Evolutionary conservation across 2,888 invertebrate species (phyloP), one percentile per base, ranked within the genome.

Genomic region (Tetragonisca angustula): DNA sequence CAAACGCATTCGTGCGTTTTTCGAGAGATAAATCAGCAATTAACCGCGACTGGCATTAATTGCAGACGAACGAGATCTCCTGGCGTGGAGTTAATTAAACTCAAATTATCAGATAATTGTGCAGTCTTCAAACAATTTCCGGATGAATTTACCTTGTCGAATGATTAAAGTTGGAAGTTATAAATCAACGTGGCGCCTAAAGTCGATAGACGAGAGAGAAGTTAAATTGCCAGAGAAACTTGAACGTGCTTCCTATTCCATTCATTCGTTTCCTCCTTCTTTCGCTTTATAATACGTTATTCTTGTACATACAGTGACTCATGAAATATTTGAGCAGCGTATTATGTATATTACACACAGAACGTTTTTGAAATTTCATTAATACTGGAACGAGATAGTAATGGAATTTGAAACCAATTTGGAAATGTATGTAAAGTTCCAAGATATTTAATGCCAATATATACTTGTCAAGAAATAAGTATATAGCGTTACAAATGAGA

Each of bases 21-120:
- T 0, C n/a, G 32, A 54, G 5, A 68, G 56, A 76, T 79, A 76
- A 76, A 69, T 79, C 69, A 56, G 64, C 49, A 69, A 64, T 76
- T 79, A 76, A 69, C 67, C n/a, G n/a, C 3, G 76, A 64, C 9
- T 69, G 54, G 17, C 52, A 61, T 62, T 79, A 32, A 62, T 75
- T 32, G 49, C 56, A 9, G 15, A n/a, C 15, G 24, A 56, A 21
- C 27, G 43, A 54, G 27, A 77, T 32, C 50, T 70, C 52, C 21
- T 52, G 64, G 62, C 43, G 6, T 6, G 52, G 17, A n/a, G 49
- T 64, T 79, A 70, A 79, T 79, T 69, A 69, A 76, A 54, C 49
- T 21, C 27, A 61, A 27, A 49, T 32, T 21, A 52, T 64, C 79
- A n/a, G 79, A 64, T 76, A 59, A 59, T 50, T 5, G 1, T 15